A percentile compares a stretch with the other conserved stretches of the same genome.
Evolutionary conservation across 2,113 vertebrate species (phyloP).

Genomic region (Toxotes jaculatrix): DNA sequence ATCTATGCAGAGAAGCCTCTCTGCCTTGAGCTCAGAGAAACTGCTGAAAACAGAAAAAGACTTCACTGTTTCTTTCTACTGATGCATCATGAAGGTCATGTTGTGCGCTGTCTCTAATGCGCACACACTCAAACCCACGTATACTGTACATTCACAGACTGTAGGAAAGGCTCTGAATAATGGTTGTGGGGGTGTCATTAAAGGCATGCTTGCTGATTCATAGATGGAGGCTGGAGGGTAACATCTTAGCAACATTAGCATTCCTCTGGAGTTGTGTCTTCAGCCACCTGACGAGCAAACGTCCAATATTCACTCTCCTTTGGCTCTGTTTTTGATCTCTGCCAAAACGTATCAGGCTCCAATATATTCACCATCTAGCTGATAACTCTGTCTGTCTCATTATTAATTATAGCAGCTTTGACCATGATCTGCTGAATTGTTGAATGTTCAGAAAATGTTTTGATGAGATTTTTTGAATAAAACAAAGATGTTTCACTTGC

Average conservation of each 20-base stretch:
- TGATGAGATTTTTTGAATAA: too few species aligned
- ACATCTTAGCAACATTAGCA: not conserved
- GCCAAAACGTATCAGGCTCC: too few species aligned
- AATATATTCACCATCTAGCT: too few species aligned
- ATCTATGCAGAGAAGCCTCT: slow-evolving; percentile 9
- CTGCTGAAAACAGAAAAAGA: slow-evolving; percentile 27
- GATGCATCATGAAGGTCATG: slow-evolving; percentile 37
- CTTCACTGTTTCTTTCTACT: slow-evolving; percentile 18
- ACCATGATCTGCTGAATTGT: too few species aligned
- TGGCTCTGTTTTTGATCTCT: not conserved
- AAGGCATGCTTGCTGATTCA: slow-evolving; percentile 58
- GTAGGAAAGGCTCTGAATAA: slow-evolving; percentile 24
- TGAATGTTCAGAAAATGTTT: too few species aligned
- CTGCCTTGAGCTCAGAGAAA: not conserved
- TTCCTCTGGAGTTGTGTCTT: not conserved
- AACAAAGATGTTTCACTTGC: too few species aligned
- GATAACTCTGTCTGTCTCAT: too few species aligned
- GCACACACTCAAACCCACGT: not conserved
- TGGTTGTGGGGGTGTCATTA: slow-evolving; percentile 18
- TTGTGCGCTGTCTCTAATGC: not conserved
- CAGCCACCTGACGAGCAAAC: not conserved
- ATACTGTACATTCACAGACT: slow-evolving; percentile 5
- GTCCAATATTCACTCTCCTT: not conserved
- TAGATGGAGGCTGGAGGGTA: not conserved
- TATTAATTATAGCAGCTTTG: too few species aligned